phyloP scores from a whole-genome alignment of 2,797 vertebrate species.

The Myotis daubentonii region DNA sequence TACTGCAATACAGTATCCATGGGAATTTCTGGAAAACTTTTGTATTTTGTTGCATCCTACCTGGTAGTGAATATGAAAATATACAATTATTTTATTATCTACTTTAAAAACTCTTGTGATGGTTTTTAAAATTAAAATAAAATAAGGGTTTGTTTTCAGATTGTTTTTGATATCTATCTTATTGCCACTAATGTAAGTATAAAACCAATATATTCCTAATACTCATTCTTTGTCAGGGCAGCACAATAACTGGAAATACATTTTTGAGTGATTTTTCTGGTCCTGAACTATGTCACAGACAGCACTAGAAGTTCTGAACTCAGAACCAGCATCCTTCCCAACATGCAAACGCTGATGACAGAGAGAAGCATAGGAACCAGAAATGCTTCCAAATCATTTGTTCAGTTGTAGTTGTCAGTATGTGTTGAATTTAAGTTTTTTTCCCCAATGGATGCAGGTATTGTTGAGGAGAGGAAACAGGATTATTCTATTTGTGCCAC shows the following conservation, averaged over 20 bases:
- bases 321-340: neutral
- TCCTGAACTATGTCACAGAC: neutral
- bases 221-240: neutral
- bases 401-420: no score
- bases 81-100: neutral
- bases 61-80: neutral
- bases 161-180: neutral
- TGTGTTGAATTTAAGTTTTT: neutral
- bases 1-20: no score
- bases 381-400: neutral
- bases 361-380: rapidly evolving
- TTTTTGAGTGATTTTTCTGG: neutral
- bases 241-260: neutral
- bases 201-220: neutral
- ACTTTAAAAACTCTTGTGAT: neutral
- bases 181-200: neutral
- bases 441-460: neutral
- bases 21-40: neutral
- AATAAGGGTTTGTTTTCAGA: neutral
- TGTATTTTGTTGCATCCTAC: neutral
- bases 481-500: rapidly evolving
- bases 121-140: neutral
- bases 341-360: rapidly evolving
- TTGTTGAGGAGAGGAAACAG: neutral
- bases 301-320: rapidly evolving